These are phyloP conservation scores for Equus przewalskii DNA, from an alignment of 2,113 vertebrate species.

Conservation along the genomic window DNA sequence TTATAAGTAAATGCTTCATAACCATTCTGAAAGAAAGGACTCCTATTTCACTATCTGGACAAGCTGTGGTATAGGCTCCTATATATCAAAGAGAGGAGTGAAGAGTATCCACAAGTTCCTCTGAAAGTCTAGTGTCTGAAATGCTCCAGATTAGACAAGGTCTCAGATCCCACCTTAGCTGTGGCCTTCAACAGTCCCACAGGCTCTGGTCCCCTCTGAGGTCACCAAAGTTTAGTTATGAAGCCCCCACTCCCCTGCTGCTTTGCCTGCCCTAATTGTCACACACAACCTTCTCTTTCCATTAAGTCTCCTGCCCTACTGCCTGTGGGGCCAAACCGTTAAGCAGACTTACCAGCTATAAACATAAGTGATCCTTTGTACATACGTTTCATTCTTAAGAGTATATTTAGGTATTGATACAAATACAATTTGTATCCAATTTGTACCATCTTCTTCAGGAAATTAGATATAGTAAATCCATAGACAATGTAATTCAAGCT, in stretches of 20 bases:
- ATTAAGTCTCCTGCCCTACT: not conserved
- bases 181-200: not conserved
- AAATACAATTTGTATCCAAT: slow-evolving; percentile 48
- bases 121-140: slow-evolving; percentile 3
- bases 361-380: not conserved
- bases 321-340: not conserved
- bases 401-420: slow-evolving; percentile 30
- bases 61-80: not conserved
- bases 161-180: not conserved
- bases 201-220: not conserved
- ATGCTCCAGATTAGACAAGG: not conserved
- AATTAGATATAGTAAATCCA: not conserved
- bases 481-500: not conserved
- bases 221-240: not conserved
- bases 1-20: slow-evolving; percentile 7
- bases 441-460: not conserved
- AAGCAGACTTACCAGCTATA: not conserved
- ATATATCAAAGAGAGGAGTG: not conserved
- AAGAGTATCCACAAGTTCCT: not conserved
- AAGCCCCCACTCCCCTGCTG: not conserved
- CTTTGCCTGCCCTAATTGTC: not conserved
- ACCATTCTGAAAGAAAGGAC: not conserved
- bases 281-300: not conserved
- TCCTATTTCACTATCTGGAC: not conserved
- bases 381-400: slow-evolving; percentile 28